Evolutionary conservation across 2,113 vertebrate species (phyloP).

Genomic region (Crotalus tigris): DNA sequence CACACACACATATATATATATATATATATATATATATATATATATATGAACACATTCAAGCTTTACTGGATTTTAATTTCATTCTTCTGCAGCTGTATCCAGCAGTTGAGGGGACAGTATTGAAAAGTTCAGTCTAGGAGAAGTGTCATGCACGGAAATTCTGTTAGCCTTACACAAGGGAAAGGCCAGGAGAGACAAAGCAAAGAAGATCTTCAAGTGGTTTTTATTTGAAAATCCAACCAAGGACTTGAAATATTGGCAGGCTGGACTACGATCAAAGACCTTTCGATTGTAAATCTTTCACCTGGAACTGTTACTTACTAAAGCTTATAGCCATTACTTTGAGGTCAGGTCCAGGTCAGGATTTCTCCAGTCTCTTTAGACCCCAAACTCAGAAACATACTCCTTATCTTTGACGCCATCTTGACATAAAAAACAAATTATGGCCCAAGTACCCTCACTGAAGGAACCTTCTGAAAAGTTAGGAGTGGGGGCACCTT

Average conservation of each 20-base stretch:
- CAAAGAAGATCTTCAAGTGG: conserved; percentile 34
- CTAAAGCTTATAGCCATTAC: conserved; percentile 61
- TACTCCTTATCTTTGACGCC: conserved; percentile 70
- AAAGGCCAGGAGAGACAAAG: not conserved
- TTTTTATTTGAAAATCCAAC: conserved; percentile 32
- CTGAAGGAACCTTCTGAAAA: not conserved
- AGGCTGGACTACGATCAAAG: conserved; percentile 63
- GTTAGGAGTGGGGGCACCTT: conserved; percentile 49
- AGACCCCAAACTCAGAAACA: conserved; percentile 62
- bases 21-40: not conserved
- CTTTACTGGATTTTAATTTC: not conserved
- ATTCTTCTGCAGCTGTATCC: not conserved
- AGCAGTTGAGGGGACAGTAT: not conserved
- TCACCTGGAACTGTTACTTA: conserved; percentile 61
- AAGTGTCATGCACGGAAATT: not conserved
- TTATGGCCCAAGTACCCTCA: conserved; percentile 62
- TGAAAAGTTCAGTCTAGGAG: not conserved
- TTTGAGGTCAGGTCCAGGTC: conserved; percentile 63
- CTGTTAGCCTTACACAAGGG: not conserved
- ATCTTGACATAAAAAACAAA: conserved; percentile 73
- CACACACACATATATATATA: no score
- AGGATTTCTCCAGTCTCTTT: conserved; percentile 69
- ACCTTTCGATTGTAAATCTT: conserved; percentile 65
- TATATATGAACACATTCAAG: not conserved
- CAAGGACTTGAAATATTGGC: conserved; percentile 32